phyloP scores from a whole-genome alignment of 2,888 invertebrate genomes.

The Ischnus inquisitorius region DNA sequence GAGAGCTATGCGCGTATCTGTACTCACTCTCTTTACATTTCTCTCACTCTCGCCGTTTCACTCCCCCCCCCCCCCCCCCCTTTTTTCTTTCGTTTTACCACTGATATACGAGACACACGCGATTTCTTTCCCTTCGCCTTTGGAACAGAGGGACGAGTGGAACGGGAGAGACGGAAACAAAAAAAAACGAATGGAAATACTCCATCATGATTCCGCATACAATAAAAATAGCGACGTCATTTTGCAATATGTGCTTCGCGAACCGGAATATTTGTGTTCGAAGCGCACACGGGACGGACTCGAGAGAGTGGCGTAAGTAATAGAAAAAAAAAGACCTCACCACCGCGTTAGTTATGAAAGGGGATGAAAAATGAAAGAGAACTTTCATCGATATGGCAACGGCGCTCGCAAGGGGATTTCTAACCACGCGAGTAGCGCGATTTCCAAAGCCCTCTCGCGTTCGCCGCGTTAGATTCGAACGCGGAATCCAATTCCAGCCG shows the following conservation, averaged over 20 bases:
- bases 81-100: conserved; percentile 36
- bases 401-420: background rate
- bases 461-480: no score
- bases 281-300: background rate
- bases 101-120: conserved; percentile 54
- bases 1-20: conserved; percentile 53
- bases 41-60: conserved; percentile 24
- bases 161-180: background rate
- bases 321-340: background rate
- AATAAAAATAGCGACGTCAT: conserved; percentile 48
- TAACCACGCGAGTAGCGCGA: background rate
- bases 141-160: conserved; percentile 1
- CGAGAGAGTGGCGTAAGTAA: background rate
- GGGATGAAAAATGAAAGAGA: background rate
- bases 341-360: conserved; percentile 9
- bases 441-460: no score
- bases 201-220: conserved; percentile 37
- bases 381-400: background rate
- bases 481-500: no score
- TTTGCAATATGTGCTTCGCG: conserved; percentile 12
- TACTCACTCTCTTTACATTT: conserved; percentile 58
- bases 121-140: conserved; percentile 41
- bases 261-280: conserved; percentile 28
- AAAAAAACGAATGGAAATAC: conserved; percentile 24
- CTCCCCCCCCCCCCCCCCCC: conserved; percentile 12